Evolutionary conservation across 1,140 invertebrate genomes (phyloP), one percentile per base, ranked within the genome.

Genomic region (Macrobrachium rosenbergii): DNA sequence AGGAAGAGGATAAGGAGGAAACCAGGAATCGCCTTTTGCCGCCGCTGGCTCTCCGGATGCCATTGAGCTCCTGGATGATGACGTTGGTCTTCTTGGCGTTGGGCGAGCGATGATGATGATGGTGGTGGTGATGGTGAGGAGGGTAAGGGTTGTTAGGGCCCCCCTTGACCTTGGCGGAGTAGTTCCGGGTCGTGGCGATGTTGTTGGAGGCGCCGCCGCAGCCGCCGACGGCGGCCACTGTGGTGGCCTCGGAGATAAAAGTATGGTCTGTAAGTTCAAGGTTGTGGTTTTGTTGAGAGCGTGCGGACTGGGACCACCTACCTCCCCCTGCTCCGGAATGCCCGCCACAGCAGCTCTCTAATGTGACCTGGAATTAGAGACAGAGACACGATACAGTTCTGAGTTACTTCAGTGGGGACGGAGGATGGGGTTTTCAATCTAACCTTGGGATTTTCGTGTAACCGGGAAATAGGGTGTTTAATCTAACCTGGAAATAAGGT

Each of bases 261-360:
- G 58, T 62, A 17, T 87, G 78, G n/a, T 87, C 84, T 87, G 84
- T 87, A 87, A 87, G 78, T 87, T 87, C 84, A 87, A 87, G 60
- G 78, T 67, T 81, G 77, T 87, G 78, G 23, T 76, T 73, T 52
- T 64, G 84, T 73, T 87, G 85, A 62, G 85, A 84, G 83, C 60
- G 83, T 23, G 60, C 21, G 73, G 76, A 78, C 73, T 77, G 83
- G 60, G 75, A 78, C 67, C 78, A 87, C 85, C 85, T 87, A 87
- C 85, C 85, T 87, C 77, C 85, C 28, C 84, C 77, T 62, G 52
- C 69, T 69, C 85, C 58, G 21, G 16, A 12, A 6, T 59, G 23
- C n/a, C 59, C n/a, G 67, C 79, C 85, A n/a, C 59, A 75, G 79
- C 85, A 87, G 85, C 69, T 76, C 69, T 72, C 85, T 64, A 87